A percentile compares a stretch with the other conserved stretches of the same genome.
Conservation (phyloP, 2,113 vertebrate genomes). For the Tachysurus fulvidraco region DNA sequence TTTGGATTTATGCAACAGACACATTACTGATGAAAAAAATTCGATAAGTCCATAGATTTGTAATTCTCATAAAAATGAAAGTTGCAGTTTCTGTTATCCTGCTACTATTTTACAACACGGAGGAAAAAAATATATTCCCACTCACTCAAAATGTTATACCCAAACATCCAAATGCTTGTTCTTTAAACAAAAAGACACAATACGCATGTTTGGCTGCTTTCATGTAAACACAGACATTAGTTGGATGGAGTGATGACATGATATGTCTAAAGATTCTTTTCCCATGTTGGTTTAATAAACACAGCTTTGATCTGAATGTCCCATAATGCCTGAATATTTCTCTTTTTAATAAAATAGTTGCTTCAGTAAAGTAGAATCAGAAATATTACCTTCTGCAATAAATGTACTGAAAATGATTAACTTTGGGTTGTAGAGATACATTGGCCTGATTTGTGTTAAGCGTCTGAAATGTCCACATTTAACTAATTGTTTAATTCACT, state of each 20-base stretch:
- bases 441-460: conserved; percentile 15
- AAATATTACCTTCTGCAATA: background rate
- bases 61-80: conserved; percentile 58
- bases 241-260: background rate
- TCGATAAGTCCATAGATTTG: conserved; percentile 51
- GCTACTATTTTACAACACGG: conserved; percentile 49
- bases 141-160: conserved; percentile 10
- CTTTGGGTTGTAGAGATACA: background rate
- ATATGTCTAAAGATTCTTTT: background rate
- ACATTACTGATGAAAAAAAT: conserved; percentile 69
- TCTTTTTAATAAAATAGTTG: background rate
- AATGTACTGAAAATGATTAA: background rate
- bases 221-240: conserved; percentile 44
- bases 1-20: conserved; percentile 68
- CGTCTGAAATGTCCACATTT: background rate
- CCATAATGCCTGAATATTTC: background rate
- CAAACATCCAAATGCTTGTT: conserved; percentile 23
- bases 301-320: background rate
- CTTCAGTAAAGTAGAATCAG: background rate
- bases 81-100: conserved; percentile 59
- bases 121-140: conserved; percentile 32
- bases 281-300: background rate
- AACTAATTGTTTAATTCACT: background rate
- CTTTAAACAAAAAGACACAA: conserved; percentile 10
- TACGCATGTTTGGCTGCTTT: conserved; percentile 33